Evolutionary conservation across 2,797 vertebrate species (phyloP), one percentile per base, ranked within the genome.

Genomic region (Sparus aurata): DNA sequence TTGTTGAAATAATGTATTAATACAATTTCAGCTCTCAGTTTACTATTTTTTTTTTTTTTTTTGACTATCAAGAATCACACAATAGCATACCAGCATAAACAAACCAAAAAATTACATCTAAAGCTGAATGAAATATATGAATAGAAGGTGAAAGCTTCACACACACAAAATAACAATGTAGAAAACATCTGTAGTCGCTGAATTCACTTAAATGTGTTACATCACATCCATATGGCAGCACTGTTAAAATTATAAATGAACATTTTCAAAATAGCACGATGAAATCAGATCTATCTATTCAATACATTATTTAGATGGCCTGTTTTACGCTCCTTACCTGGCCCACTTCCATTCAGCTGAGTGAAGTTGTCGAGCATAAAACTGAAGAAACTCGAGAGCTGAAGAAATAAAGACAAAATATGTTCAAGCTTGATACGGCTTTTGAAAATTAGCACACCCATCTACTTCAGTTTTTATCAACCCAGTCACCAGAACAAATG

Each of bases 321-420:
- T 45, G 30, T 5, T 47, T 64, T 49, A 8, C 18, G 6, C 0
- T 58, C 12, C 83, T 91, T 86, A 99, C 98, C 96, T 95, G 96
- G 87, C 17, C 95, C 94, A 12, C 92, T 92, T 64, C 93, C 93
- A 75, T 81, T 93, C 22, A 95, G 86, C 58, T 94, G 93, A 69
- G 93, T 93, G 87, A 95, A 96, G 90, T 96, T 96, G 91, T 98
- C 96, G 86, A 99, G 90, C 97, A 99, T 97, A 90, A 97, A 99
- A 27, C 94, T 96, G 89, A 99, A 99, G 91, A 99, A 99, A 85
- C 95, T 95, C 69, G 97, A 98, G 17, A 99, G 96, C 98, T 99
- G 85, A 76, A 50, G 50, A 69, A 46, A 71, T 23, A 45, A 64
- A 58, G 68, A 27, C 6, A 68, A 63, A 1, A 8, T 1, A 16